Evolutionary conservation across 2,797 vertebrate genomes (phyloP).

Genomic region (Pagetopsis macropterus): DNA sequence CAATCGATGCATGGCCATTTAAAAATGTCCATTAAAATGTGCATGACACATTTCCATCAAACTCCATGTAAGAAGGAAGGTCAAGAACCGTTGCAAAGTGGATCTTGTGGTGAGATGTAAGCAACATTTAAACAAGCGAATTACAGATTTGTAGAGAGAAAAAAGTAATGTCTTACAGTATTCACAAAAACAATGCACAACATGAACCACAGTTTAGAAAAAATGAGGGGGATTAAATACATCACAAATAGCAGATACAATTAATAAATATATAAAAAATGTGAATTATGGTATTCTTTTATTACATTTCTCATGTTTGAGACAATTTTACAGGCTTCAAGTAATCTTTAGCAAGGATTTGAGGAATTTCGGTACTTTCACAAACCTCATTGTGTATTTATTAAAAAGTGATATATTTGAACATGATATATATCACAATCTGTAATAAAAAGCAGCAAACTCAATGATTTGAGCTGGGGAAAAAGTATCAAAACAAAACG

Average conservation of each 20-base stretch:
- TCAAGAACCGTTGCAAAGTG: not conserved
- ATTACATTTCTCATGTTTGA: not conserved
- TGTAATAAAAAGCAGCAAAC: not conserved
- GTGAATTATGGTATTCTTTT: not conserved
- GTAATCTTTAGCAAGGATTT: not conserved
- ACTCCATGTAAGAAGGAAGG: not conserved
- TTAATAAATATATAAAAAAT: too few relatives aligned
- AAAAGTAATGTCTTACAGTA: too few relatives aligned
- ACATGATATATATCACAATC: not conserved
- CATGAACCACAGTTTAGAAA: too few relatives aligned
- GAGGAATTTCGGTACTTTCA: too few relatives aligned
- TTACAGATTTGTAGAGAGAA: too few relatives aligned
- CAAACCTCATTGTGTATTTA: not conserved
- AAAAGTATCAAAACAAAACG: slow-evolving; percentile 37
- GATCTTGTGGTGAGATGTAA: too few relatives aligned
- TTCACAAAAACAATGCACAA: not conserved
- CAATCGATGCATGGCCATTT: not conserved
- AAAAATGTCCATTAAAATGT: not conserved
- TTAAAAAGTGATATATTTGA: not conserved
- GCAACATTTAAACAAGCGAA: too few relatives aligned
- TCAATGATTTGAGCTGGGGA: not conserved
- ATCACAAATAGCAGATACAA: too few relatives aligned
- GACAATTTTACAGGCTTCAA: not conserved
- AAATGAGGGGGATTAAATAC: too few relatives aligned
- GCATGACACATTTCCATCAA: not conserved